These are phyloP conservation scores for Ammodramus savannarum DNA, from an alignment of 2,113 vertebrate species.

Conservation along the genomic window DNA sequence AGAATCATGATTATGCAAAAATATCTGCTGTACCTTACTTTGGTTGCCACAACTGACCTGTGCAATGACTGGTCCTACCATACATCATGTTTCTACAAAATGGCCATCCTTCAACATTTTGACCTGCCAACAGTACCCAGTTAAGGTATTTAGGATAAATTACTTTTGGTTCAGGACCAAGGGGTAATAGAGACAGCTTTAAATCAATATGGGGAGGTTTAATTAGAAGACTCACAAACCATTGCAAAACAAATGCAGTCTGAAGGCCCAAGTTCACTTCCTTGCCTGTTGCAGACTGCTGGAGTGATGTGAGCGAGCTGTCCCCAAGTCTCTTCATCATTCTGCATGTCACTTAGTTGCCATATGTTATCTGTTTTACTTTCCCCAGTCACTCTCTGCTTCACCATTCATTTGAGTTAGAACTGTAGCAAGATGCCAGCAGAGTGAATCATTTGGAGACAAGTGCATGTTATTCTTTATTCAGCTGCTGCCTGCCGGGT, in stretches of 20 bases:
- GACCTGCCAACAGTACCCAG: neutral
- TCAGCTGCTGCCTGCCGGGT: neutral
- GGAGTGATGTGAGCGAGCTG: neutral
- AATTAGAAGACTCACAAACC: neutral
- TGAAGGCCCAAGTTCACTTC: neutral
- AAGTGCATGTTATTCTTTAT: neutral
- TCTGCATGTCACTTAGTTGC: neutral
- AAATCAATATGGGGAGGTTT: neutral
- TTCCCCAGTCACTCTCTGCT: neutral
- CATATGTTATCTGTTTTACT: neutral
- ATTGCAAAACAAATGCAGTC: neutral
- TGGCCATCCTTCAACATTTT: neutral
- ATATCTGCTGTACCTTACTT: neutral
- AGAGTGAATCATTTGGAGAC: constrained; percentile 20
- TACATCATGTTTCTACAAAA: neutral
- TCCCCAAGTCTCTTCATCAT: neutral
- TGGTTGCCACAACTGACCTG: neutral
- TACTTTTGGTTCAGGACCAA: neutral
- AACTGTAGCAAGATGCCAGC: constrained; percentile 5
- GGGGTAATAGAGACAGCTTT: neutral
- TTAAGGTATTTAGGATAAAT: neutral
- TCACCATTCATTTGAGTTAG: neutral
- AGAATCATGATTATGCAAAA: neutral
- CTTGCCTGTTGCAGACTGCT: neutral
- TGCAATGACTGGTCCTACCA: neutral